Evolutionary conservation across 2,888 invertebrate genomes (phyloP).

Genomic region (Bruchidius siliquastri): DNA sequence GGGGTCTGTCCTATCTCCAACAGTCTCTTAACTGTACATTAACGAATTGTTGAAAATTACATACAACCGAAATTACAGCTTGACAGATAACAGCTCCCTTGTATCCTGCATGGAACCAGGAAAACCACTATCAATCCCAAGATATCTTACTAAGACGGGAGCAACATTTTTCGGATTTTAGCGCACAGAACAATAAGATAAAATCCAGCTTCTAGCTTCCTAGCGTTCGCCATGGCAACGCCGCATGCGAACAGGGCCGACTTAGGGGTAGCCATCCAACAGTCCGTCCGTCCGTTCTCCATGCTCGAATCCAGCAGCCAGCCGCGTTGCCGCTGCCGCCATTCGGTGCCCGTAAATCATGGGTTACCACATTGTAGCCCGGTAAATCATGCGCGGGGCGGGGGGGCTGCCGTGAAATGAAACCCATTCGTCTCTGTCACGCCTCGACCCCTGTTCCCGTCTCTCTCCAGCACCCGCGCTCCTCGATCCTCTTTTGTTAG

Average conservation of each 20-base stretch:
- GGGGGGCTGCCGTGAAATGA: conserved; percentile 54
- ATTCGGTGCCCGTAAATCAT: conserved; percentile 62
- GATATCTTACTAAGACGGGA: no score
- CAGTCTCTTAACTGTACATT: no score
- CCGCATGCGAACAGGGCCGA: background rate
- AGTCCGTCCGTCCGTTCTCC: background rate
- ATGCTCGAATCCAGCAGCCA: conserved; percentile 8
- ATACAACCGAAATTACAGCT: no score
- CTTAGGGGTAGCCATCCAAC: background rate
- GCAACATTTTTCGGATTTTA: no score
- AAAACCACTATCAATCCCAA: no score
- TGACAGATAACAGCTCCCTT: no score
- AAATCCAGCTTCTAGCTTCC: background rate
- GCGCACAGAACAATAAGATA: no score
- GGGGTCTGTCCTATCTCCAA: no score
- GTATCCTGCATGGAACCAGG: no score
- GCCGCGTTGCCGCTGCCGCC: conserved; percentile 51
- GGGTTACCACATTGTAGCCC: conserved; percentile 66
- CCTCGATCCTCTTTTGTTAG: conserved; percentile 4
- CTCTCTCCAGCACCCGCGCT: conserved; percentile 19
- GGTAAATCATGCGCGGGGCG: conserved; percentile 60
- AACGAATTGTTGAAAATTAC: no score
- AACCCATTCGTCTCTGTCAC: conserved; percentile 51
- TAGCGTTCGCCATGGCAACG: background rate
- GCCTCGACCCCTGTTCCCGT: conserved; percentile 32